These are phyloP conservation scores for Sarcophilus harrisii DNA, from an alignment of 2,797 vertebrate species.

Conservation along the genomic window DNA sequence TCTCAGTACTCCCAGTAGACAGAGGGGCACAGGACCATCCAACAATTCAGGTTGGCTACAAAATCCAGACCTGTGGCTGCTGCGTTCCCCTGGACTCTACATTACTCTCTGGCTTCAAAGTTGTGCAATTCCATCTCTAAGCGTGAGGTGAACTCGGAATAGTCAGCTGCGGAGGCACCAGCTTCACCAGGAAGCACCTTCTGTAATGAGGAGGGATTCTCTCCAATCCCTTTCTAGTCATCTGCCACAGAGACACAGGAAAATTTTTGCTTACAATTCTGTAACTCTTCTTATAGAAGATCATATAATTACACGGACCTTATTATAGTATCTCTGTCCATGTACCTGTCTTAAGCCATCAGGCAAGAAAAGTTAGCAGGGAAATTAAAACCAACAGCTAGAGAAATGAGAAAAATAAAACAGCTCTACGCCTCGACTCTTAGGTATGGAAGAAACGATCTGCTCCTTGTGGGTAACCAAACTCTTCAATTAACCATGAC, in stretches of 20 bases:
- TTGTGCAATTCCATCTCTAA: not conserved
- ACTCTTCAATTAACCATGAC: constrained; percentile 15
- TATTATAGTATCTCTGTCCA: constrained; percentile 1
- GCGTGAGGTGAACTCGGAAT: constrained; percentile 32
- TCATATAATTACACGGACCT: constrained; percentile 28
- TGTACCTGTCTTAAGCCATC: constrained; percentile 27
- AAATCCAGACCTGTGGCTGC: not conserved
- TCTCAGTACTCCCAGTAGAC: not conserved
- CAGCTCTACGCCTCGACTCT: not conserved
- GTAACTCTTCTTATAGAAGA: constrained; percentile 35
- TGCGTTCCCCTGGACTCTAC: not conserved
- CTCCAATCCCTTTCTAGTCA: constrained; percentile 17
- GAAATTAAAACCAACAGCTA: not conserved
- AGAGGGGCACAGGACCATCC: too few relatives aligned
- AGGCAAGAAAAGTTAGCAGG: not conserved
- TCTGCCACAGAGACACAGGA: not conserved
- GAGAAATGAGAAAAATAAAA: constrained; percentile 38
- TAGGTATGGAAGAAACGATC: not conserved
- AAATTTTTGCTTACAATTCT: constrained; percentile 31
- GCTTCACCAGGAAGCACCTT: constrained; percentile 1
- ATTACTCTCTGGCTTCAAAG: not conserved
- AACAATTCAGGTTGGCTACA: not conserved
- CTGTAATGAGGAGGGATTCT: not conserved
- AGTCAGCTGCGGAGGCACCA: constrained; percentile 24
- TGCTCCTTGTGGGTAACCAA: constrained; percentile 14